These are phyloP conservation scores for Chrysocyon brachyurus DNA, from an alignment of 2,797 vertebrate genomes.

Conservation along the genomic window DNA sequence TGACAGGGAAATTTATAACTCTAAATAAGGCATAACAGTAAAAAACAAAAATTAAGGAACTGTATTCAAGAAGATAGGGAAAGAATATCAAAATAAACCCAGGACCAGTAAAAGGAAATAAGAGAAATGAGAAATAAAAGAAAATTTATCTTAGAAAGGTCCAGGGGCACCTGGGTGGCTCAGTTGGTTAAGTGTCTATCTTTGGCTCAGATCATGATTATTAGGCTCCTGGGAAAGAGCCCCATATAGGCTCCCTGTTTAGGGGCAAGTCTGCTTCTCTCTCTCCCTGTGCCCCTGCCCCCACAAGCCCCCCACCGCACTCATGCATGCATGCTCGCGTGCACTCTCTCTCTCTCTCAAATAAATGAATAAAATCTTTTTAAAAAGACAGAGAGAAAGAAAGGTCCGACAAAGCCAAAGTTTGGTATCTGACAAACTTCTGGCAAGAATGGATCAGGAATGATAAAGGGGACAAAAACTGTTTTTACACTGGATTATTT, in stretches of 20 bases:
- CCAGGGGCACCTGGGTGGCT: not conserved
- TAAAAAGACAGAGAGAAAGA: not conserved
- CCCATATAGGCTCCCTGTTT: no score
- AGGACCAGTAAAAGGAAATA: not conserved
- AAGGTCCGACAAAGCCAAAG: slow-evolving; percentile 13
- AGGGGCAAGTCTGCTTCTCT: no score
- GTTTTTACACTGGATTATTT: not conserved
- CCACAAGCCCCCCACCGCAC: no score
- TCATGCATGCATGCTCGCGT: no score
- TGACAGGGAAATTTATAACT: slow-evolving; percentile 15
- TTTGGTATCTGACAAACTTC: not conserved
- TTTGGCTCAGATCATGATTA: no score
- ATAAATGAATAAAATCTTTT: no score
- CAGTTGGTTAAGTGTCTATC: no score
- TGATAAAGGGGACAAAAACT: not conserved
- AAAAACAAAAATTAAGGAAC: not conserved
- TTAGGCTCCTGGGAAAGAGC: no score
- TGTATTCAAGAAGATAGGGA: slow-evolving; percentile 3
- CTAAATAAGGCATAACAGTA: not conserved
- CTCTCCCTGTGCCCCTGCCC: no score
- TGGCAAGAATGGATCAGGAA: not conserved
- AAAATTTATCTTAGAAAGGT: not conserved
- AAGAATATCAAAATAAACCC: not conserved
- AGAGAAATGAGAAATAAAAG: not conserved
- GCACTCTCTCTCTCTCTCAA: no score